A percentile compares a stretch with the other conserved stretches of the same genome.
Conservation (phyloP, 2,888 invertebrate genomes). For the Lasioglossum leucozonium region DNA sequence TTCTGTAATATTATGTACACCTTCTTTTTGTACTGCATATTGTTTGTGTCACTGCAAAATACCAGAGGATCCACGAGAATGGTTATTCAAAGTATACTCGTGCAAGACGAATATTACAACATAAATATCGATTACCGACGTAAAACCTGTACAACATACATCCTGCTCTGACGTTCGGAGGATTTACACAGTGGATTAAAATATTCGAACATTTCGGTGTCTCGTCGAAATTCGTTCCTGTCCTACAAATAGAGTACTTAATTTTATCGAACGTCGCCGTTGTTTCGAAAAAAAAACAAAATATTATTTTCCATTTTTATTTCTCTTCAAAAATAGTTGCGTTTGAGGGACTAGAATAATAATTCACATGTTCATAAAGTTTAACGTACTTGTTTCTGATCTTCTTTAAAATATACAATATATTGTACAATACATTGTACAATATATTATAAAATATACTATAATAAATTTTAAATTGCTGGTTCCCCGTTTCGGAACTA, state of each 20-base stretch:
- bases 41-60: not conserved
- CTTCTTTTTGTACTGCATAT: not conserved
- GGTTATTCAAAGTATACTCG: not conserved
- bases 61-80: not conserved
- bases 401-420: too few species aligned
- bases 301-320: not conserved
- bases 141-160: not conserved
- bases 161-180: not conserved
- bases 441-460: too few species aligned
- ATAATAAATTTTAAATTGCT: too few species aligned
- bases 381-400: too few species aligned
- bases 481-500: too few species aligned
- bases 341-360: too few species aligned
- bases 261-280: not conserved
- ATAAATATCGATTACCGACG: slow-evolving; percentile 6
- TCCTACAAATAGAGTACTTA: not conserved
- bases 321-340: not conserved
- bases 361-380: too few species aligned
- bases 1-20: too few species aligned
- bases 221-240: not conserved
- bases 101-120: slow-evolving; percentile 8
- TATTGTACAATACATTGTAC: too few species aligned
- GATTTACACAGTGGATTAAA: slow-evolving; percentile 4
- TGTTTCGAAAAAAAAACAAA: not conserved
- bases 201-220: not conserved